These are phyloP conservation scores for Pristis pectinata DNA, from an alignment of 2,797 vertebrate genomes.

Conservation along the genomic window DNA sequence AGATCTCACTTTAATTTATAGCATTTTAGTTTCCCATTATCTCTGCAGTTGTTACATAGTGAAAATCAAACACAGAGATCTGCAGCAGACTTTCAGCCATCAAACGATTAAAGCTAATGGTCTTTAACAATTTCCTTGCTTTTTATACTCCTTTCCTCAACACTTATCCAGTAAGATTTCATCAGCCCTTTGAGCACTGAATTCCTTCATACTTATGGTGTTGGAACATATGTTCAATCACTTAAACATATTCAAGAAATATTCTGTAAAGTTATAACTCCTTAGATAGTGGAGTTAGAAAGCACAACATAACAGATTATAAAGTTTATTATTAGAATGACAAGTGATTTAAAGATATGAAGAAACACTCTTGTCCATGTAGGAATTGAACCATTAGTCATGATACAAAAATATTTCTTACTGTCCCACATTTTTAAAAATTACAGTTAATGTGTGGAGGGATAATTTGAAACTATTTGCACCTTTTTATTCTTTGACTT, in stretches of 20 bases:
- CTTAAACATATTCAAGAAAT: slow-evolving; percentile 15
- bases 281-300: slow-evolving; percentile 29
- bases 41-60: background rate
- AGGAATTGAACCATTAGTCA: slow-evolving; percentile 25
- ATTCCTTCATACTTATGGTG: slow-evolving; percentile 21
- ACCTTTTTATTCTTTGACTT: background rate
- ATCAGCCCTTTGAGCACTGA: slow-evolving; percentile 36
- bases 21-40: background rate
- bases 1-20: slow-evolving; percentile 1
- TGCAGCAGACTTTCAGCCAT: background rate
- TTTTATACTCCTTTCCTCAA: slow-evolving; percentile 32
- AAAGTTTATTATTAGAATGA: background rate
- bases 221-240: slow-evolving; percentile 23
- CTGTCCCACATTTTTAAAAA: background rate
- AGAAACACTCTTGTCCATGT: background rate
- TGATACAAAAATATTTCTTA: background rate
- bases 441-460: background rate
- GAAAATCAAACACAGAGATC: background rate
- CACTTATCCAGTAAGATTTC: slow-evolving; percentile 34
- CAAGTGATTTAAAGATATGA: slow-evolving; percentile 4
- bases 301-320: background rate
- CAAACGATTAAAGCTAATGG: slow-evolving; percentile 32
- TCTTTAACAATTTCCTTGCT: slow-evolving; percentile 33
- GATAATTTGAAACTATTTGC: slow-evolving; percentile 28
- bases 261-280: slow-evolving; percentile 22